Evolutionary conservation across 2,797 vertebrate species (phyloP).

Genomic region (Argentina silus): DNA sequence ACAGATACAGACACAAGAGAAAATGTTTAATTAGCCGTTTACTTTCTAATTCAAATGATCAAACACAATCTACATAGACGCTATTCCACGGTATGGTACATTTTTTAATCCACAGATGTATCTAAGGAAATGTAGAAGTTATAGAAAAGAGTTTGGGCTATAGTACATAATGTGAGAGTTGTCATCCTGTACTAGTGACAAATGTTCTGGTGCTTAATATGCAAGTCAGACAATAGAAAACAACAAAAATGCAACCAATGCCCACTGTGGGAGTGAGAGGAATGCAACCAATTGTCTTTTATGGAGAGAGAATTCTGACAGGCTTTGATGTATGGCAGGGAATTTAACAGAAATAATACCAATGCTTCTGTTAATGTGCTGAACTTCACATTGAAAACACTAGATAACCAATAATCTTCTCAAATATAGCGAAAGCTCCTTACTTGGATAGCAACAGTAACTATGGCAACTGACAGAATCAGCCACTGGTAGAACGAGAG

Average conservation of each 20-base stretch:
- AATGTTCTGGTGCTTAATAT: conserved; percentile 9
- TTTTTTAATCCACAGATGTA: not conserved
- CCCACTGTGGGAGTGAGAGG: conserved; percentile 14
- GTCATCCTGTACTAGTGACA: not conserved
- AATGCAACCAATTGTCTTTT: not conserved
- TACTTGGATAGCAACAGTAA: conserved; percentile 76
- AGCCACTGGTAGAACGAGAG: conserved; percentile 63
- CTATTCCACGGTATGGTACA: not conserved
- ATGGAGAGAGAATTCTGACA: not conserved
- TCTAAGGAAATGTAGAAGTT: not conserved
- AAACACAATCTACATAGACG: not conserved
- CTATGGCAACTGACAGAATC: conserved; percentile 78
- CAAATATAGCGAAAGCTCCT: conserved; percentile 64
- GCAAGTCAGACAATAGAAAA: not conserved
- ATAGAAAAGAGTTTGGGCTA: not conserved
- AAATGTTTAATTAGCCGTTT: not conserved
- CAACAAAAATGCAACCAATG: conserved; percentile 15
- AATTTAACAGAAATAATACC: conserved; percentile 22
- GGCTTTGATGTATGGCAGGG: conserved; percentile 10
- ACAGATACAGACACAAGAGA: conserved; percentile 33
- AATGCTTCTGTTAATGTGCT: conserved; percentile 40
- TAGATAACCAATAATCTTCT: conserved; percentile 56
- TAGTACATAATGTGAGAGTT: not conserved
- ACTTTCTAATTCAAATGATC: not conserved
- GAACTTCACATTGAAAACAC: conserved; percentile 27